A percentile compares a stretch with the other conserved stretches of the same genome.
Evolutionary conservation across 1,140 invertebrate genomes (phyloP).

Genomic region (Ceratina calcarata): DNA sequence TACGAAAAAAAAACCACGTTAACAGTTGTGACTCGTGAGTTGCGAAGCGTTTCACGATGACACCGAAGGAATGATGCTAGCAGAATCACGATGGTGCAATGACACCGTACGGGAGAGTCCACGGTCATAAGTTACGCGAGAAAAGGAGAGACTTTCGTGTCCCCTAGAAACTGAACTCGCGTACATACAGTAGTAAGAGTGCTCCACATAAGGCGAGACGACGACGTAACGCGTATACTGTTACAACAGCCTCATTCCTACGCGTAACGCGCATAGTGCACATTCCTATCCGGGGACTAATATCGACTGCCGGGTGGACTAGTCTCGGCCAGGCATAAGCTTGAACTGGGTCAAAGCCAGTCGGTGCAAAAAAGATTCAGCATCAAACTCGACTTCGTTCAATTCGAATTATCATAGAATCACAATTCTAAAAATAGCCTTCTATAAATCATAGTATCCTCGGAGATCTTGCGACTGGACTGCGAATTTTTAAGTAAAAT

Average conservation of each 20-base stretch:
- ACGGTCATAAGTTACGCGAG: no score
- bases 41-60: no score
- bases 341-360: slow-evolving; percentile 43
- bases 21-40: no score
- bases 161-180: slow-evolving; percentile 46
- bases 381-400: neutral
- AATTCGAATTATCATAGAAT: no score
- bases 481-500: no score
- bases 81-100: neutral
- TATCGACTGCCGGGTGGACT: slow-evolving; percentile 47
- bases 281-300: slow-evolving; percentile 44
- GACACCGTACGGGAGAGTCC: neutral
- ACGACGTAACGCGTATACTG: slow-evolving; percentile 42
- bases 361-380: neutral
- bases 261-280: slow-evolving; percentile 47
- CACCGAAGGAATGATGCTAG: no score
- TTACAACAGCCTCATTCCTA: slow-evolving; percentile 46
- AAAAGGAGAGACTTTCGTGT: slow-evolving; percentile 27
- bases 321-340: slow-evolving; percentile 12
- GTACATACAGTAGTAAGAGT: slow-evolving; percentile 39
- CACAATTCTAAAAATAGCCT: no score
- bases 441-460: no score
- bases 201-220: slow-evolving; percentile 45
- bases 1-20: no score
- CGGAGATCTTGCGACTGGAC: no score